phyloP scores from a whole-genome alignment of 2,113 vertebrate species.

The Halcyon senegalensis region DNA sequence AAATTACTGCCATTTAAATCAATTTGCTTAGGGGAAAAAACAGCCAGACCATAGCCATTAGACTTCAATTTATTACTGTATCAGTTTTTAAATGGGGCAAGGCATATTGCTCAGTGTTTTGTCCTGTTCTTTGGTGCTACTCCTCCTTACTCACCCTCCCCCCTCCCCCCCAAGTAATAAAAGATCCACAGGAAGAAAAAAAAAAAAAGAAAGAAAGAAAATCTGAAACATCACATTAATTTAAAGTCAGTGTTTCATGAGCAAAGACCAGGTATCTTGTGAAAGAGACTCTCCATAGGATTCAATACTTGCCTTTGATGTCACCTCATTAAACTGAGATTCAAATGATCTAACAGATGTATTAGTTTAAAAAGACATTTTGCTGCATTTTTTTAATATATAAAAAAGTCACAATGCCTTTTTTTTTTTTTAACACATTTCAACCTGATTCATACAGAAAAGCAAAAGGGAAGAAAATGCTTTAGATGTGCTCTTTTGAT shows the following conservation, averaged over 20 bases:
- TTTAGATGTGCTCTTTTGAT: conserved; percentile 86
- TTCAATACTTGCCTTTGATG: conserved; percentile 76
- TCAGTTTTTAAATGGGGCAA: conserved; percentile 76
- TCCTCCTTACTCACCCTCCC: neutral
- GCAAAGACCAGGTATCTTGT: conserved; percentile 72
- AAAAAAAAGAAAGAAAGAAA: neutral
- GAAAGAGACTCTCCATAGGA: conserved; percentile 66
- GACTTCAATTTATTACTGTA: conserved; percentile 84
- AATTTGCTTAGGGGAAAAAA: conserved; percentile 83
- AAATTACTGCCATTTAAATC: conserved; percentile 88
- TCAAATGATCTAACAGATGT: conserved; percentile 85
- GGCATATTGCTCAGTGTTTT: conserved; percentile 73
- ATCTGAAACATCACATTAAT: conserved; percentile 73
- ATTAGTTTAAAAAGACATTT: conserved; percentile 83
- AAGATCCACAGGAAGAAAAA: conserved; percentile 18
- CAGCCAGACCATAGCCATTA: conserved; percentile 81
- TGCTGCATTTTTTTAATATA: conserved; percentile 72
- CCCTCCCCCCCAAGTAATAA: conserved; percentile 46
- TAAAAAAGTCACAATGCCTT: conserved; percentile 61
- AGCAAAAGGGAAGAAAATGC: conserved; percentile 78
- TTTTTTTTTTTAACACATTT: conserved; percentile 71
- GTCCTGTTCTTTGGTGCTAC: conserved; percentile 69
- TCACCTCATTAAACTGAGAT: conserved; percentile 84
- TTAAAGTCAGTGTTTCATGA: conserved; percentile 76
- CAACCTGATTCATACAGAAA: conserved; percentile 83